Base-by-base conservation (phyloP, 2,888 invertebrate genomes). In the Phortica okadai region DNA sequence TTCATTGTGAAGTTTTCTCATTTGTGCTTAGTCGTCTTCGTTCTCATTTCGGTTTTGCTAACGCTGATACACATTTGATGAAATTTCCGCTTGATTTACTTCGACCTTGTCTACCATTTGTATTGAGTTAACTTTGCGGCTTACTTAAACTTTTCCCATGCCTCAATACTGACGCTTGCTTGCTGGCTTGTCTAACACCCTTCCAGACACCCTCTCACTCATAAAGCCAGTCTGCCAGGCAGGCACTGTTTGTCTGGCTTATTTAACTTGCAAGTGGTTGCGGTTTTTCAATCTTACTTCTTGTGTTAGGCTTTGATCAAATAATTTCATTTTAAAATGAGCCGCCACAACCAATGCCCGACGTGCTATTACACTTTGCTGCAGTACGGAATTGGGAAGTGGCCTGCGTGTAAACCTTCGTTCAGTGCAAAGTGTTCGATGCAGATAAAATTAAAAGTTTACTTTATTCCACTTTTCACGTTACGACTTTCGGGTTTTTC, bases 291-390 rank as follows among this genome's bases (percentile, higher is more conserved):
- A 66, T 41, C 66, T 66, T 41, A 66, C 41, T 66, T 41, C 33
- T 50, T 14, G 14, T 66, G 42, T 66, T 41, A 41, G 66, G 41
- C 66, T 66, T 66, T 33, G 85, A 88, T 88, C 88, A 88, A 85
- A 88, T 85, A 88, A 85, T 85, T 88, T 88, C 83, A 85, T 85
- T 85, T 86, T 85, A 85, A 83, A 85, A 85, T 88, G 86, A 85
- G 86, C 87, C 10, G 50, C 50, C 50, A 6, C 14, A 11, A 50
- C 50, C 50, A 50, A 14, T 14, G 50, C 33, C 33, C 33, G 33
- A 33, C 33, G 1, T 33, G 33, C 1, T 5, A 33, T 33, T 50
- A 50, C 14, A 50, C 14, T 50, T 50, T 50, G 33, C 33, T 33
- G 33, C 33, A 33, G 1, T 33, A 33, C 33, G 33, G 33, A 33